phyloP scores from a whole-genome alignment of 2,888 invertebrate genomes.

The Anthophora plumipes region DNA sequence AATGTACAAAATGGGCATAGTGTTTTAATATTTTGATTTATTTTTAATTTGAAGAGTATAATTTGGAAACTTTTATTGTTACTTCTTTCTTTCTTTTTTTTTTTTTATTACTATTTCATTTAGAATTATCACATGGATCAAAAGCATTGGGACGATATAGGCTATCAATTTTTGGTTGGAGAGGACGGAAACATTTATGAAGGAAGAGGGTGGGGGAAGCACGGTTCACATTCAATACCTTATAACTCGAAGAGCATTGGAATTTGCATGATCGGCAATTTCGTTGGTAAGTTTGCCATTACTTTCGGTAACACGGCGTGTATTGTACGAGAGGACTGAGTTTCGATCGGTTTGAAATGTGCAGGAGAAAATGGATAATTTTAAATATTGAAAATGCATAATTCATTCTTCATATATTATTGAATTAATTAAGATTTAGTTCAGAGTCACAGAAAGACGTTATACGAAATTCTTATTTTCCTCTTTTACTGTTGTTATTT shows the following conservation, averaged over 20 bases:
- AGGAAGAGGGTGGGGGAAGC: constrained; percentile 79
- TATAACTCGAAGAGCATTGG: constrained; percentile 89
- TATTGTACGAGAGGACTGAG: neutral
- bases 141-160: constrained; percentile 78
- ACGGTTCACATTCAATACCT: constrained; percentile 78
- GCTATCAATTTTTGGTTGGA: constrained; percentile 80
- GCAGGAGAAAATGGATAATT: too few relatives aligned
- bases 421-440: too few relatives aligned
- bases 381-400: too few relatives aligned
- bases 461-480: too few relatives aligned
- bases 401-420: too few relatives aligned
- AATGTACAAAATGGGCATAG: too few relatives aligned
- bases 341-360: neutral
- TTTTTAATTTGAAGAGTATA: too few relatives aligned
- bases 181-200: constrained; percentile 81
- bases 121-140: constrained; percentile 77
- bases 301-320: neutral
- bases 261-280: constrained; percentile 90
- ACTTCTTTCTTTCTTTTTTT: too few relatives aligned
- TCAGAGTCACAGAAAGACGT: too few relatives aligned
- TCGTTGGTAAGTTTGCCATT: constrained; percentile 83
- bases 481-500: too few relatives aligned
- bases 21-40: too few relatives aligned
- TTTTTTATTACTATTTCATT: neutral
- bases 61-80: too few relatives aligned